phyloP scores from a whole-genome alignment of 1,140 invertebrate genomes.

The Gonioctena quinquepunctata region DNA sequence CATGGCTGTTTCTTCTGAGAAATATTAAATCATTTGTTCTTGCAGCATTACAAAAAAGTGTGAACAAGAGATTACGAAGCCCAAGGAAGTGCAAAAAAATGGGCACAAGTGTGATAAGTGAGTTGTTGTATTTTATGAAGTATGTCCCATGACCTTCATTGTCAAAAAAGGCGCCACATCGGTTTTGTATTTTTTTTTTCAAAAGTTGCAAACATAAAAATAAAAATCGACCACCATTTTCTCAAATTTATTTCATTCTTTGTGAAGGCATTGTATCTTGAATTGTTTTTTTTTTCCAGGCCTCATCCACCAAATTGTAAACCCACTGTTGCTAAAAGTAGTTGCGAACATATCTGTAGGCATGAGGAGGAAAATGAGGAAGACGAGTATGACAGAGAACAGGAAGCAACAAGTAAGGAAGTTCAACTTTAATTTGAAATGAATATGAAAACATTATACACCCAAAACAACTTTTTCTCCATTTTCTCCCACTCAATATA shows the following conservation, averaged over 20 bases:
- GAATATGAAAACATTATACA: too few species aligned
- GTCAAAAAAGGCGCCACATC: too few species aligned
- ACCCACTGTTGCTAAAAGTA: neutral
- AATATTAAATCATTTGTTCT: neutral
- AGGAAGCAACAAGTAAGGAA: too few species aligned
- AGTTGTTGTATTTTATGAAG: neutral
- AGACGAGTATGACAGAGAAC: too few species aligned
- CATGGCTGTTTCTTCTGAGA: conserved; percentile 3
- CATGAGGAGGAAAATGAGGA: neutral
- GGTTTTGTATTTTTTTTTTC: too few species aligned
- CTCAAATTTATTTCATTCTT: too few species aligned
- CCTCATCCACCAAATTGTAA: neutral
- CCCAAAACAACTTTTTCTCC: too few species aligned
- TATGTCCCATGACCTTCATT: neutral
- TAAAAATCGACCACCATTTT: too few species aligned
- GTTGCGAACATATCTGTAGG: neutral
- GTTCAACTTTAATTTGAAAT: too few species aligned
- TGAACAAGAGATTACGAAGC: conserved; percentile 20
- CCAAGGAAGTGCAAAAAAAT: conserved; percentile 21
- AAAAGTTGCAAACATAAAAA: too few species aligned
- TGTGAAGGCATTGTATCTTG: neutral
- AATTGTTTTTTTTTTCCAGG: neutral
- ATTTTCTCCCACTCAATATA: too few species aligned
- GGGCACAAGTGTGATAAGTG: conserved; percentile 25
- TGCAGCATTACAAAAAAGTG: conserved; percentile 9